phyloP scores from a whole-genome alignment of 2,888 invertebrate genomes.

The Papilio elwesi region DNA sequence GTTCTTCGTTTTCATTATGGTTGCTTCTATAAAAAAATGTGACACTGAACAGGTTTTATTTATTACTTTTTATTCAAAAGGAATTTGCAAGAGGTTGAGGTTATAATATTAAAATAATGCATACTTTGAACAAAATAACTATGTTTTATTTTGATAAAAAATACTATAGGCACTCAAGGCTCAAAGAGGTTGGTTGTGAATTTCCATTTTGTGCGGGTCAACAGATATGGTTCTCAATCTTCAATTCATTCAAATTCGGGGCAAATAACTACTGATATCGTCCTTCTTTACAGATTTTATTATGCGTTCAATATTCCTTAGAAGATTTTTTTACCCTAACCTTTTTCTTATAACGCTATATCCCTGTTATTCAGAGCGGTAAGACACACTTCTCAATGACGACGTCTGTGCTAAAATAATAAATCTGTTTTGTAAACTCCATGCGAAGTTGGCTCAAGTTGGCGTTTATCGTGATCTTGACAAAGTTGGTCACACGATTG shows the following conservation, averaged over 20 bases:
- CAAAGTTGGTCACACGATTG: no score
- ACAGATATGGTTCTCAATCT: neutral
- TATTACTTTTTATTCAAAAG: slow-evolving; percentile 12
- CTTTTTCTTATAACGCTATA: no score
- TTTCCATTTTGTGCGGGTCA: neutral
- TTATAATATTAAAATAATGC: neutral
- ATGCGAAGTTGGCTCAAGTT: no score
- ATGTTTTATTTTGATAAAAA: neutral
- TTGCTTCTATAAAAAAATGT: slow-evolving; percentile 18
- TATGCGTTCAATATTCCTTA: neutral
- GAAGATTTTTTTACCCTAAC: no score
- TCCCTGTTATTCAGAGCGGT: no score
- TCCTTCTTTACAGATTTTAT: neutral
- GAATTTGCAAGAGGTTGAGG: neutral
- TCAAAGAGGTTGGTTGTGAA: neutral
- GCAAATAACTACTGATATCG: neutral
- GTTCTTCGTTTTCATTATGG: slow-evolving; percentile 21
- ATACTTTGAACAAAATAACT: neutral
- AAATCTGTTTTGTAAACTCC: no score
- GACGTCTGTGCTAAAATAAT: no score
- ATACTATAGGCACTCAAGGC: neutral
- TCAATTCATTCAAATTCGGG: no score
- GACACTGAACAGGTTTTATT: slow-evolving; percentile 21
- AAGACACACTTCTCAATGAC: no score
- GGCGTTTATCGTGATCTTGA: no score